phyloP scores from a whole-genome alignment of 1,140 invertebrate species.

The Bombus confusus region DNA sequence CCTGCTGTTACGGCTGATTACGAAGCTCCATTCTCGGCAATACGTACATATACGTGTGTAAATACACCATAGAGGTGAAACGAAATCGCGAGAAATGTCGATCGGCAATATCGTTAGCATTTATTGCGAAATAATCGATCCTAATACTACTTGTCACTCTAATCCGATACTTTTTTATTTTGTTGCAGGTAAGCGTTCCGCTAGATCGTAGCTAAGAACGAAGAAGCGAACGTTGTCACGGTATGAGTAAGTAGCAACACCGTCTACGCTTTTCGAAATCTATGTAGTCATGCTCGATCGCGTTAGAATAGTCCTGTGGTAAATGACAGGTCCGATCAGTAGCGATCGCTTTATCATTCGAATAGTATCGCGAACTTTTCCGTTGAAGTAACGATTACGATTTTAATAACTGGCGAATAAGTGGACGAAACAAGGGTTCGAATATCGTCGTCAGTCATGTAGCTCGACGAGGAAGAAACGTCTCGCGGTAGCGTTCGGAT shows the following conservation, averaged over 20 bases:
- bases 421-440: neutral
- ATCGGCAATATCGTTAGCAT: neutral
- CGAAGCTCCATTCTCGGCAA: neutral
- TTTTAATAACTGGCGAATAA: constrained; percentile 26
- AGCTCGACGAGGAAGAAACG: constrained; percentile 19
- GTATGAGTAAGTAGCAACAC: constrained; percentile 49
- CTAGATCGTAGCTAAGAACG: neutral
- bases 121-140: neutral
- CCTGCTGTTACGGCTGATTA: constrained; percentile 28
- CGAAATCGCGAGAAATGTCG: neutral
- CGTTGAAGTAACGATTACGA: neutral
- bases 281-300: neutral
- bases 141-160: neutral
- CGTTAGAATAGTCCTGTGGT: too few species aligned
- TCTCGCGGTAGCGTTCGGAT: constrained; percentile 30
- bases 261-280: constrained; percentile 3
- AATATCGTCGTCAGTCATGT: constrained; percentile 8
- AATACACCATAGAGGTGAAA: neutral
- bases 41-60: neutral
- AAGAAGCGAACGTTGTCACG: constrained; percentile 41
- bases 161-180: constrained; percentile 47
- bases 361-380: neutral
- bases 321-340: neutral
- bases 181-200: constrained; percentile 76
- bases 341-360: neutral